Evolutionary conservation across 2,113 vertebrate species (phyloP).

Genomic region (Lagopus muta): DNA sequence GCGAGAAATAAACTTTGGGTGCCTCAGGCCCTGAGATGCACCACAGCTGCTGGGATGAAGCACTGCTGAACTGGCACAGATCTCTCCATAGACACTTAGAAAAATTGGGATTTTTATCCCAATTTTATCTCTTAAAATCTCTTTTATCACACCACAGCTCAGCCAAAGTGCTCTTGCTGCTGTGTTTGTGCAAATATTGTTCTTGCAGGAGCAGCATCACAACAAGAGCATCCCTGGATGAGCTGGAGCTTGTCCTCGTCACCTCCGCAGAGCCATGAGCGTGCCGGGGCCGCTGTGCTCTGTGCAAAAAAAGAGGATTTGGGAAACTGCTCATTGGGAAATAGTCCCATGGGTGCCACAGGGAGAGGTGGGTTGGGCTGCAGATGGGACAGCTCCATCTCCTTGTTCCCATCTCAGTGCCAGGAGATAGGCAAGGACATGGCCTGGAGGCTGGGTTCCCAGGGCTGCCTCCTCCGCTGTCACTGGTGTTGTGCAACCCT

Average conservation of each 20-base stretch:
- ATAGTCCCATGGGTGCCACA: not conserved
- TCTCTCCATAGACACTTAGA: no score
- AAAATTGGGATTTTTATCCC: not conserved
- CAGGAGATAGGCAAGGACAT: not conserved
- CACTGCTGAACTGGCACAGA: not conserved
- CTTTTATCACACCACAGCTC: accelerated
- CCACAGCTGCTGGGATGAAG: not conserved
- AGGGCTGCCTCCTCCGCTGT: not conserved
- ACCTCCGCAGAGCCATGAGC: accelerated
- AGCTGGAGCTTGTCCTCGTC: not conserved
- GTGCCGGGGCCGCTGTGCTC: accelerated
- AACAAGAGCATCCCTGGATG: not conserved
- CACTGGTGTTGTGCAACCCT: not conserved
- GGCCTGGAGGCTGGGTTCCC: constrained; percentile 18
- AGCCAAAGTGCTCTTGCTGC: not conserved
- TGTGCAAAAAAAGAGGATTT: not conserved
- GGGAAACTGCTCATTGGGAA: not conserved
- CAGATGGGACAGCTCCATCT: not conserved
- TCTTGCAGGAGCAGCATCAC: not conserved
- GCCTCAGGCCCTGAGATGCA: not conserved
- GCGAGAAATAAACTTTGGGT: not conserved
- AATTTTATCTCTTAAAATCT: not conserved
- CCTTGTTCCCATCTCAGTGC: constrained; percentile 3
- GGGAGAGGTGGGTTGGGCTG: not conserved
- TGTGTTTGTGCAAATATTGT: not conserved